Percentiles rank a stretch among this genome's conserved stretches.
phyloP scores from a whole-genome alignment of 1,140 invertebrate species.

The Lepidurus arcticus region DNA sequence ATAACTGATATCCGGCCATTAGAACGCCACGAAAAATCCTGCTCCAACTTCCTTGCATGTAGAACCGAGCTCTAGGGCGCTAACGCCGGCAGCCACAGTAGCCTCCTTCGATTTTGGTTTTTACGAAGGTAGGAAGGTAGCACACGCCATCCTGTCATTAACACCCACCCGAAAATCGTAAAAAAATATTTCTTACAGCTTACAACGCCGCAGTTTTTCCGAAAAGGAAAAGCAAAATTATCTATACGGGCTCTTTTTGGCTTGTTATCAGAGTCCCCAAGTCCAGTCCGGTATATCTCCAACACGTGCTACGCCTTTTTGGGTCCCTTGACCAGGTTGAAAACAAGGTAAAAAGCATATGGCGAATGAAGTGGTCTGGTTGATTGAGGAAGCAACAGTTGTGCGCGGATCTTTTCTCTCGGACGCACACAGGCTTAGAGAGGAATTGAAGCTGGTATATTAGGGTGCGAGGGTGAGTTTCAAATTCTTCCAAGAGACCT shows the following conservation, averaged over 20 bases:
- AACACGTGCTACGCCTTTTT: background rate
- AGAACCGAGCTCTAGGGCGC: background rate
- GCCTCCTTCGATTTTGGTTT: background rate
- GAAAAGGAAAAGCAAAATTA: background rate
- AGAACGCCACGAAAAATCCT: background rate
- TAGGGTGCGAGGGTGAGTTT: constrained; percentile 13
- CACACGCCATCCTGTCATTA: constrained; percentile 14
- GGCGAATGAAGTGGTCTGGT: background rate
- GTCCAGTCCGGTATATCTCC: background rate
- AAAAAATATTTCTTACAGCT: background rate
- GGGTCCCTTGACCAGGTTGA: background rate
- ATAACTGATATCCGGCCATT: constrained; percentile 15
- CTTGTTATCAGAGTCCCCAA: background rate
- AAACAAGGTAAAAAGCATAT: background rate
- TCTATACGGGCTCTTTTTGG: background rate
- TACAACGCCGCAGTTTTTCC: background rate
- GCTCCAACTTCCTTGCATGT: background rate
- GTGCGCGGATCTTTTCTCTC: background rate
- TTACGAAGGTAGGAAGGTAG: background rate
- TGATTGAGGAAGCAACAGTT: constrained; percentile 21
- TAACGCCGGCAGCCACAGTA: background rate
- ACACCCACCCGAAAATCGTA: constrained; percentile 2
- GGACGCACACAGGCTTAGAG: background rate
- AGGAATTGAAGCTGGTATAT: background rate
- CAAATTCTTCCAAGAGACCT: background rate